phyloP scores from a whole-genome alignment of 2,888 invertebrate genomes.

The Macropis europaea region DNA sequence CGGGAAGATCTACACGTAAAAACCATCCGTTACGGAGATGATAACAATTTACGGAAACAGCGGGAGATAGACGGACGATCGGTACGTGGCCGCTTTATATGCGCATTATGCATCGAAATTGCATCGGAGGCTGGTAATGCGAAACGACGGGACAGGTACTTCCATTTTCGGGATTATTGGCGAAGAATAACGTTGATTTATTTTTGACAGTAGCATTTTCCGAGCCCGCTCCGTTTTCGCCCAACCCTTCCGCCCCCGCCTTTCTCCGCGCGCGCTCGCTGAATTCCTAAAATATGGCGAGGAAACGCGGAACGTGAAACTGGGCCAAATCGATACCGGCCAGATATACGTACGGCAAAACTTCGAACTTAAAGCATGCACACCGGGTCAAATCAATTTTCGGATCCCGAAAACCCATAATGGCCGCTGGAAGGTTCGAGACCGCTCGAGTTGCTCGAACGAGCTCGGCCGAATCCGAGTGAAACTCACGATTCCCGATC shows the following conservation, averaged over 20 bases:
- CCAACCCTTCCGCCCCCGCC: not conserved
- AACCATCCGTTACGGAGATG: conserved; percentile 27
- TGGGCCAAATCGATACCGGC: conserved; percentile 57
- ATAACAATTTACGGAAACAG: conserved; percentile 40
- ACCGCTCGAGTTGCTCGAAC: not conserved
- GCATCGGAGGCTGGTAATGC: conserved; percentile 10
- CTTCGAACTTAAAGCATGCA: conserved; percentile 47
- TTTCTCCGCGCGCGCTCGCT: conserved; percentile 15
- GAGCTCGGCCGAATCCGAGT: not conserved
- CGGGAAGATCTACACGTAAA: conserved; percentile 21
- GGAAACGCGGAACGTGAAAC: conserved; percentile 40
- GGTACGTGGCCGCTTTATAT: conserved; percentile 36
- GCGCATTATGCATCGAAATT: conserved; percentile 47
- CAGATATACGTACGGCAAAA: conserved; percentile 48
- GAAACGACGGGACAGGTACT: conserved; percentile 22
- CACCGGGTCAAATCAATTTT: conserved; percentile 58
- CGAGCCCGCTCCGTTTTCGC: not conserved
- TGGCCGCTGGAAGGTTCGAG: conserved; percentile 20
- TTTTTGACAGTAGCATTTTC: conserved; percentile 29
- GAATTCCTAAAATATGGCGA: conserved; percentile 56
- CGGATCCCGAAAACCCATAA: conserved; percentile 49
- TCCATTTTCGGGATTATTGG: conserved; percentile 37
- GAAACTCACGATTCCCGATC: conserved; percentile 6
- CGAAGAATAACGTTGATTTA: conserved; percentile 43
- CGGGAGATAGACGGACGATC: conserved; percentile 28